Conservation (phyloP, 2,888 invertebrate species). For the Cryptocephalus moraei region DNA sequence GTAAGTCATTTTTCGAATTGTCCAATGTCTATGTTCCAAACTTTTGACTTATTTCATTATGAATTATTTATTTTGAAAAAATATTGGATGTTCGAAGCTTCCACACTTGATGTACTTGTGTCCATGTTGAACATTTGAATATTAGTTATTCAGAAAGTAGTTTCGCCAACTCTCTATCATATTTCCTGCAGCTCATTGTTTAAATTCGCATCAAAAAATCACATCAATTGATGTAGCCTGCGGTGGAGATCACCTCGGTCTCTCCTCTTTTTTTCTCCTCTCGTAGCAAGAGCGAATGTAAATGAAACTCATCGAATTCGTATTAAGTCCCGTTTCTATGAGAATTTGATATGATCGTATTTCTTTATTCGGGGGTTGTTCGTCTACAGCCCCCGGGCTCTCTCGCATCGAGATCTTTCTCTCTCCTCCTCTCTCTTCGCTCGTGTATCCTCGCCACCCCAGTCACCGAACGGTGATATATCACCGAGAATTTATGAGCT, state of each 20-base stretch:
- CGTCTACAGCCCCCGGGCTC: constrained; percentile 11
- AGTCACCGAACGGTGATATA: constrained; percentile 54
- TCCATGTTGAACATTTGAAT: too few species aligned
- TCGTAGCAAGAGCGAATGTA: background rate
- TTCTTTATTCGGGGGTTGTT: constrained; percentile 26
- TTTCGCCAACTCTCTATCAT: too few species aligned
- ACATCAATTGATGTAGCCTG: too few species aligned
- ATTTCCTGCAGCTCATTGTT: constrained; percentile 5
- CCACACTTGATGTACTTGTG: too few species aligned
- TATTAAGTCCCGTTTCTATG: constrained; percentile 9
- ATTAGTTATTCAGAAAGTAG: too few species aligned
- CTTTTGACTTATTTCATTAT: too few species aligned
- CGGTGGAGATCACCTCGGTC: too few species aligned
- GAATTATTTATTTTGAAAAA: too few species aligned
- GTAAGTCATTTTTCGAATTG: too few species aligned
- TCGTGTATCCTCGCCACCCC: constrained; percentile 16
- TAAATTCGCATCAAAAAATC: constrained; percentile 5
- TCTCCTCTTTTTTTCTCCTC: too few species aligned
- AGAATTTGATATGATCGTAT: constrained; percentile 24
- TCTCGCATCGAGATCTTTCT: constrained; percentile 10
- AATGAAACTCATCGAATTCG: constrained; percentile 8
- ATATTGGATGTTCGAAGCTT: too few species aligned
- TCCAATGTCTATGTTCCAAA: too few species aligned
- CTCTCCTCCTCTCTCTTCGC: constrained; percentile 10
- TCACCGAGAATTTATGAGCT: constrained; percentile 78